Percentiles rank a stretch among this genome's conserved stretches.
phyloP scores from a whole-genome alignment of 2,888 invertebrate species.

The Cheilosia urbana region DNA sequence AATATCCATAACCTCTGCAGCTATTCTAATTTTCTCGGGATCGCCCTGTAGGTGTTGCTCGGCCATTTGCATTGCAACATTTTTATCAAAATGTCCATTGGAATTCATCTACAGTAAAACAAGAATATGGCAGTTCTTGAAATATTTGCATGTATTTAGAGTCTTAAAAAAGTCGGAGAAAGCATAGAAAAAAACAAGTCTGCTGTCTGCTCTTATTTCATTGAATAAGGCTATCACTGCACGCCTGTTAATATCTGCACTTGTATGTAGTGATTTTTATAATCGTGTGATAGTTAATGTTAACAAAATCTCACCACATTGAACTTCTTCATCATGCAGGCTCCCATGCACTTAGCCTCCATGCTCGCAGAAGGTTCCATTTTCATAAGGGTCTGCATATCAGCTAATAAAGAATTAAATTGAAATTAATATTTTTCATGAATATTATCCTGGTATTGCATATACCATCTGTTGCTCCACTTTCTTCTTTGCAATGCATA shows the following conservation, averaged over 20 bases:
- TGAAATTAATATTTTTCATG: background rate
- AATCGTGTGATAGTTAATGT: background rate
- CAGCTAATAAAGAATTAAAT: constrained; percentile 57
- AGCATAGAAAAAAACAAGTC: no score
- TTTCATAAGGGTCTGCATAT: constrained; percentile 76
- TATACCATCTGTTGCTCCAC: constrained; percentile 81
- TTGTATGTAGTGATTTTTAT: background rate
- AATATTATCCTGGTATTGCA: background rate
- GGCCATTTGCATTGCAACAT: constrained; percentile 76
- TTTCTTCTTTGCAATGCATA: constrained; percentile 79
- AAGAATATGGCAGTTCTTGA: no score
- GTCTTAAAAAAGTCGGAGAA: no score
- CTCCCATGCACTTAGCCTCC: constrained; percentile 79
- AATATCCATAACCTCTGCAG: constrained; percentile 77
- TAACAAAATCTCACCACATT: constrained; percentile 65
- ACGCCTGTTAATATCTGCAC: no score
- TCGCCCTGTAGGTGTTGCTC: constrained; percentile 75
- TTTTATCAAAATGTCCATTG: constrained; percentile 78
- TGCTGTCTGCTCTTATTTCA: no score
- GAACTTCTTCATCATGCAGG: constrained; percentile 79
- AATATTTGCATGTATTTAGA: no score
- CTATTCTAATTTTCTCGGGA: constrained; percentile 77
- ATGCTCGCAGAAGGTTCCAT: constrained; percentile 76
- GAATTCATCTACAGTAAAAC: constrained; percentile 71
- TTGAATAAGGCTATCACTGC: no score